Evolutionary conservation across 2,113 vertebrate species (phyloP).

Genomic region (Pyrgilauda ruficollis): DNA sequence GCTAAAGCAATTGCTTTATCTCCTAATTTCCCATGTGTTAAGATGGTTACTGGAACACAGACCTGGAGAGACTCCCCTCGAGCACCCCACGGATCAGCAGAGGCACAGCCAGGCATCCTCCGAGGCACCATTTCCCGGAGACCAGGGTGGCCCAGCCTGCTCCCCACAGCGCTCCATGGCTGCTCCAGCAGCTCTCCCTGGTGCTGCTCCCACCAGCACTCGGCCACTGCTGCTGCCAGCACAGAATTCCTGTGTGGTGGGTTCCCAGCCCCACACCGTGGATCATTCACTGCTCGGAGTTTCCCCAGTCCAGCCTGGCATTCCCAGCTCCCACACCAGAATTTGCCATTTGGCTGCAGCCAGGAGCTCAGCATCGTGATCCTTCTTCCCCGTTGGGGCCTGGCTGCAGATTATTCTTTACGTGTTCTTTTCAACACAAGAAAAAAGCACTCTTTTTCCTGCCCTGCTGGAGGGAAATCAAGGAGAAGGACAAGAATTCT

Average conservation of each 20-base stretch:
- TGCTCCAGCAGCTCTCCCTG: neutral
- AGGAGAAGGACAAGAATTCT: neutral
- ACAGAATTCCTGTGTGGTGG: accelerated
- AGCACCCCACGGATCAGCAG: neutral
- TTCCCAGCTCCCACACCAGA: neutral
- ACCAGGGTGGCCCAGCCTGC: neutral
- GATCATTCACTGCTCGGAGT: accelerated
- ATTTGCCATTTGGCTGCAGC: constrained; percentile 42
- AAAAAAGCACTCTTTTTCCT: neutral
- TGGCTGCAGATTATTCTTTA: constrained; percentile 24
- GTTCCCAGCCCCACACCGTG: accelerated
- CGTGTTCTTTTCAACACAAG: neutral
- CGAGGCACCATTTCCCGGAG: neutral
- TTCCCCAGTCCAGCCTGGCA: neutral
- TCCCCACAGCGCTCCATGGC: accelerated
- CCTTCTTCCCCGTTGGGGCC: neutral
- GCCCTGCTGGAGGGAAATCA: neutral
- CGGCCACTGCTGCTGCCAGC: accelerated
- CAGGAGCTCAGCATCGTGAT: neutral
- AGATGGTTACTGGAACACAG: neutral
- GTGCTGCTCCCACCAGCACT: neutral
- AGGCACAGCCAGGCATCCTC: neutral
- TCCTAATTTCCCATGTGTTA: neutral
- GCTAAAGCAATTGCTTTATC: constrained; percentile 42
- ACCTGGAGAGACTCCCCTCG: neutral